These are phyloP conservation scores for Caradrina clavipalpis DNA, from an alignment of 2,888 invertebrate genomes.

Conservation along the genomic window DNA sequence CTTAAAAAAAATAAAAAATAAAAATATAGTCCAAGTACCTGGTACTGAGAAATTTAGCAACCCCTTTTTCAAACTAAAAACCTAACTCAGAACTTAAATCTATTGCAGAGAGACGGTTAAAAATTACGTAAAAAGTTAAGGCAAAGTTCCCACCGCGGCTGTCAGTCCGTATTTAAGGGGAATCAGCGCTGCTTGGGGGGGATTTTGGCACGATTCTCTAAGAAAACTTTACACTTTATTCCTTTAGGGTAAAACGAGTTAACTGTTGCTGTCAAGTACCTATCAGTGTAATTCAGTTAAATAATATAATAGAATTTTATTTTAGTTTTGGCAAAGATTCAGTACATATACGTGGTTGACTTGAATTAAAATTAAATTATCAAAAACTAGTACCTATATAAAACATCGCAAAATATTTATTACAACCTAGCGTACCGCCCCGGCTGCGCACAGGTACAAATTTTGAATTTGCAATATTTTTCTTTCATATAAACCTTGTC, in stretches of 20 bases:
- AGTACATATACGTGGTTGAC: too few species aligned
- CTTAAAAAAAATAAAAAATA: too few species aligned
- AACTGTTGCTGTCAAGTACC: constrained; percentile 38
- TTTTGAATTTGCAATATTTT: too few species aligned
- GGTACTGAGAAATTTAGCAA: background rate
- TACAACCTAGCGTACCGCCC: too few species aligned
- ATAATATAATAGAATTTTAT: constrained; percentile 31
- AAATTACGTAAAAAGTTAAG: constrained; percentile 46
- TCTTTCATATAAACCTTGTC: too few species aligned
- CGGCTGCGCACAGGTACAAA: too few species aligned
- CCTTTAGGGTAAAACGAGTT: constrained; percentile 35
- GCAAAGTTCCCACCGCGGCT: constrained; percentile 37
- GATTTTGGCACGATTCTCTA: constrained; percentile 42
- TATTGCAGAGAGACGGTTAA: constrained; percentile 15
- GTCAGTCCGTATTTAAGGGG: constrained; percentile 44
- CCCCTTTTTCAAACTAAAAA: background rate
- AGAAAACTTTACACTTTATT: constrained; percentile 52
- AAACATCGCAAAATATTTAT: too few species aligned
- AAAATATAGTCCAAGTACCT: too few species aligned
- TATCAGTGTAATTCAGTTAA: constrained; percentile 1
- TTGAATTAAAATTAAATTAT: too few species aligned
- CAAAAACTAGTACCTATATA: too few species aligned
- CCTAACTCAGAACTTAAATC: background rate
- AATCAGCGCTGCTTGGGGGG: constrained; percentile 23
- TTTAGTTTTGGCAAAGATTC: background rate